These are phyloP conservation scores for Telmatochromis sp. DNA, from an alignment of 2,113 vertebrate species.

Conservation along the genomic window DNA sequence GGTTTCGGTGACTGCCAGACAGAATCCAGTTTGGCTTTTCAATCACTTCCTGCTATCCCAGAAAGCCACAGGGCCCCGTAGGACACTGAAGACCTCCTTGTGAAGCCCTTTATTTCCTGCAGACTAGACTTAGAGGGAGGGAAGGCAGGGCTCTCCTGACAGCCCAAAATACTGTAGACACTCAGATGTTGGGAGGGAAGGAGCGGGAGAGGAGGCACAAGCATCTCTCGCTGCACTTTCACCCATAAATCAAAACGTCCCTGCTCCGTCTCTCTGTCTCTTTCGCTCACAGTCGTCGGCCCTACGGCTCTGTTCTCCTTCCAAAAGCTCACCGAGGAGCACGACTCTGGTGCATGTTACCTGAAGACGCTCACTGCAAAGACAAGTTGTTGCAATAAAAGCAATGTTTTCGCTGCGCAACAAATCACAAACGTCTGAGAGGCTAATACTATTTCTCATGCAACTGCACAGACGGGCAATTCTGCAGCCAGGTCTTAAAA, in stretches of 20 bases:
- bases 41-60: conserved; percentile 53
- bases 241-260: conserved; percentile 38
- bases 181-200: conserved; percentile 4
- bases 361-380: neutral
- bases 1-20: conserved; percentile 15
- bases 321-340: neutral
- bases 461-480: neutral
- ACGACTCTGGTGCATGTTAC: neutral
- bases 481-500: conserved; percentile 12
- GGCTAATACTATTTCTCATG: neutral
- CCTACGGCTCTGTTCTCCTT: neutral
- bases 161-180: conserved; percentile 33
- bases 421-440: conserved; percentile 1
- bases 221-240: conserved; percentile 33
- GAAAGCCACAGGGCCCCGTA: conserved; percentile 43
- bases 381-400: neutral
- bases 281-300: neutral
- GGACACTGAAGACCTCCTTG: conserved; percentile 35
- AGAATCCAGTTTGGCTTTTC: conserved; percentile 18
- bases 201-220: neutral
- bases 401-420: neutral
- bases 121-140: conserved; percentile 42
- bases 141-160: conserved; percentile 18
- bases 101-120: conserved; percentile 61
- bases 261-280: neutral